phyloP scores from a whole-genome alignment of 1,140 invertebrate species.

The Paramacrobiotus metropolitanus region DNA sequence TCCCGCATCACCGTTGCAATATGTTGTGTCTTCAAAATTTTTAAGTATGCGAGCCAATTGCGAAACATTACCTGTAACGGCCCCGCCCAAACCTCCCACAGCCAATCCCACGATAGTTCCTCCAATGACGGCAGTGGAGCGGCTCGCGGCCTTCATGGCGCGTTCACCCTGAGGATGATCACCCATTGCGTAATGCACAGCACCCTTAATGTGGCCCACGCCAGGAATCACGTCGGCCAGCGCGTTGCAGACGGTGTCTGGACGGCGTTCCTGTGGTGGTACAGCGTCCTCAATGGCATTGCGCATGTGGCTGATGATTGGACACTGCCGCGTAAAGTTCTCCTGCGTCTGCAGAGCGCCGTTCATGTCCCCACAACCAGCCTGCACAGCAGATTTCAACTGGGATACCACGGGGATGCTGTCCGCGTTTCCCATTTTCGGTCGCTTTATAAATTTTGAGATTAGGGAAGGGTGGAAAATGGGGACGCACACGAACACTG shows the following conservation, averaged over 20 bases:
- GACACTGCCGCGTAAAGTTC: constrained; percentile 2
- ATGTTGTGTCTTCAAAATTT: too few relatives aligned
- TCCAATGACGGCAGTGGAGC: background rate
- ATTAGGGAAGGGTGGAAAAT: too few relatives aligned
- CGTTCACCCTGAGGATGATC: constrained; percentile 8
- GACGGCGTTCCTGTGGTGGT: too few relatives aligned
- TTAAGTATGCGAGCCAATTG: too few relatives aligned
- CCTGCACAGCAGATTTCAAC: constrained; percentile 8
- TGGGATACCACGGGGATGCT: constrained; percentile 7
- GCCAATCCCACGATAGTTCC: background rate
- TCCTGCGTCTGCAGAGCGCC: constrained; percentile 7
- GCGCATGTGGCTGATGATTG: too few relatives aligned
- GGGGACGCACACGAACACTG: too few relatives aligned
- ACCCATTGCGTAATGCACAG: constrained; percentile 9
- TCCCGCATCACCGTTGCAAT: too few relatives aligned
- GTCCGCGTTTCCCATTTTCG: too few relatives aligned
- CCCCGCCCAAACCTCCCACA: background rate
- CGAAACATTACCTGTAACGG: too few relatives aligned
- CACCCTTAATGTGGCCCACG: constrained; percentile 10
- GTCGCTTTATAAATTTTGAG: too few relatives aligned
- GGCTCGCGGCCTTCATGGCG: constrained; percentile 9
- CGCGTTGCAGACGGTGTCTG: too few relatives aligned
- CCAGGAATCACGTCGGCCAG: constrained; percentile 7
- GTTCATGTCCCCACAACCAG: background rate
- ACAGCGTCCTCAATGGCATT: constrained; percentile 6